A percentile compares a stretch with the other conserved stretches of the same genome.
phyloP scores from a whole-genome alignment of 2,888 invertebrate species.

The Lasius platythorax region DNA sequence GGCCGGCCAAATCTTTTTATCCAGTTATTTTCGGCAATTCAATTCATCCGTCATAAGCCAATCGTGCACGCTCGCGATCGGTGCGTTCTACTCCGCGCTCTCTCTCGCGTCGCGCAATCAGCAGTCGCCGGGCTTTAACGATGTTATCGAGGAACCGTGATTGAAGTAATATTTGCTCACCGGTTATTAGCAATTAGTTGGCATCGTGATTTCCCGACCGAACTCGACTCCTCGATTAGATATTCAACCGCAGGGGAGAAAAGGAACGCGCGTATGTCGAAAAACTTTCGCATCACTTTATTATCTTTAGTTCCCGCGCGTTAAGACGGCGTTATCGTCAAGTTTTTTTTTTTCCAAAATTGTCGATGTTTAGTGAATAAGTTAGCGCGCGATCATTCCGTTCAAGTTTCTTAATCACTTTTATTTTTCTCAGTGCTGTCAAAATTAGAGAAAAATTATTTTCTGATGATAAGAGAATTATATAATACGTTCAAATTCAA shows the following conservation, averaged over 20 bases:
- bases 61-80: constrained; percentile 20
- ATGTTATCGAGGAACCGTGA: constrained; percentile 74
- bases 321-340: background rate
- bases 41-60: constrained; percentile 69
- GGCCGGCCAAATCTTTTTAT: constrained; percentile 67
- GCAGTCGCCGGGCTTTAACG: constrained; percentile 69
- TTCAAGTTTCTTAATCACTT: background rate
- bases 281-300: constrained; percentile 27
- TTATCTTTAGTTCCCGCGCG: background rate
- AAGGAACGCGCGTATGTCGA: constrained; percentile 4
- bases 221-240: constrained; percentile 60
- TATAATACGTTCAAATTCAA: background rate
- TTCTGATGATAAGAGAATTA: background rate
- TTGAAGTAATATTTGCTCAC: constrained; percentile 74
- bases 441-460: background rate
- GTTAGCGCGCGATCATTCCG: background rate
- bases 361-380: background rate
- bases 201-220: constrained; percentile 60
- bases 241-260: background rate
- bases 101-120: constrained; percentile 68
- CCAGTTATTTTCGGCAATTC: constrained; percentile 73
- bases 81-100: constrained; percentile 26
- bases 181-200: constrained; percentile 75
- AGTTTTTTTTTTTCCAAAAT: background rate
- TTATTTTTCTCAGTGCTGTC: background rate